Conservation (phyloP, 2,888 invertebrate species). For the Mythimna ferrago region DNA sequence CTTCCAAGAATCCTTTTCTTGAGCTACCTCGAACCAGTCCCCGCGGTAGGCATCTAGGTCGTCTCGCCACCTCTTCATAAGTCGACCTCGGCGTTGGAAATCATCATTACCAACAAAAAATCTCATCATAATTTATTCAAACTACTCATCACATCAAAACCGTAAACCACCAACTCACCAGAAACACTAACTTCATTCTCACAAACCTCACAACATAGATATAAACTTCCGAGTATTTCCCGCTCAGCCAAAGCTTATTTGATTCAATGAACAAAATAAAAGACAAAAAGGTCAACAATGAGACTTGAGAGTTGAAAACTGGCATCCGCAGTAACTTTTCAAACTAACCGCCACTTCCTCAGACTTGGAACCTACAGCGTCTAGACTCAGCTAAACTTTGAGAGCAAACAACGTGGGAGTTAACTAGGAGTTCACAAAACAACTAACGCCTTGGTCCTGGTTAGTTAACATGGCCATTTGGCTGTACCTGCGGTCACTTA, state of each 20-base stretch:
- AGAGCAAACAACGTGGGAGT: slow-evolving; percentile 62
- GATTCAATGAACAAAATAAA: slow-evolving; percentile 66
- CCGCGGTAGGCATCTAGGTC: too few relatives aligned
- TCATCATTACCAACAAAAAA: too few relatives aligned
- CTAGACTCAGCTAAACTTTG: slow-evolving; percentile 58
- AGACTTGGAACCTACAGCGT: slow-evolving; percentile 53
- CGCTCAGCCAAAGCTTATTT: slow-evolving; percentile 55
- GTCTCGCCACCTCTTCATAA: too few relatives aligned
- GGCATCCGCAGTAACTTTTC: slow-evolving; percentile 61
- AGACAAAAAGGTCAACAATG: slow-evolving; percentile 65
- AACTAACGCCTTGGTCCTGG: slow-evolving; percentile 45
- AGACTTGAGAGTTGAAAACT: slow-evolving; percentile 60
- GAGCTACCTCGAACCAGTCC: too few relatives aligned
- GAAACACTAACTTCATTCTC: slow-evolving; percentile 19
- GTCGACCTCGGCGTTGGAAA: too few relatives aligned
- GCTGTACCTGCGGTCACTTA: slow-evolving; percentile 24
- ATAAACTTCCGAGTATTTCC: slow-evolving; percentile 35
- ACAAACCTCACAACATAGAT: slow-evolving; percentile 30
- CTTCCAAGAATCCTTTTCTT: too few relatives aligned
- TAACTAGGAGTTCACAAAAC: slow-evolving; percentile 58
- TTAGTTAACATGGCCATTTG: slow-evolving; percentile 57
- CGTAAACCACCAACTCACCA: slow-evolving; percentile 2
- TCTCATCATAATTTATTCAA: too few relatives aligned
- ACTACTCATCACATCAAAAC: not conserved
- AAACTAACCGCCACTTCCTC: slow-evolving; percentile 62